Evolutionary conservation across 1,140 invertebrate genomes (phyloP).

Genomic region (Cryptotermes secundus): DNA sequence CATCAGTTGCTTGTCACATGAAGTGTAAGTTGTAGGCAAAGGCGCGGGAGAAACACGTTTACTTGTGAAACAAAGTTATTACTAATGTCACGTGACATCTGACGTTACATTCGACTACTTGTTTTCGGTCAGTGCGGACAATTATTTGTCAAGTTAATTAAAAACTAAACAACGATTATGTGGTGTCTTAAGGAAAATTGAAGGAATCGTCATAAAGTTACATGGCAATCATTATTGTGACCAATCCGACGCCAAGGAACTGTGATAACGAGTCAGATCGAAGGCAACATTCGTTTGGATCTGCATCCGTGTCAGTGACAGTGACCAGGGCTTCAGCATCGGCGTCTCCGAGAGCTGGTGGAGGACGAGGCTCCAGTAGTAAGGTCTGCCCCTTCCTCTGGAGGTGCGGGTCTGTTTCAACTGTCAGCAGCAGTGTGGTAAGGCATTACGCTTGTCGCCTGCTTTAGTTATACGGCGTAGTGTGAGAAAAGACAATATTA

Average conservation of each 20-base stretch:
- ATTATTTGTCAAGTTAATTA: not conserved
- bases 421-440: slow-evolving; percentile 1
- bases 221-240: slow-evolving; percentile 11
- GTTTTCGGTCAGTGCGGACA: not conserved
- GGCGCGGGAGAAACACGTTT: not conserved
- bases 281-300: not conserved
- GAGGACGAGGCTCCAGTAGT: not conserved
- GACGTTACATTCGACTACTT: not conserved
- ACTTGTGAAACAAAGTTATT: not conserved
- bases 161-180: not conserved
- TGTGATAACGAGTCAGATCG: not conserved
- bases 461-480: no score
- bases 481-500: no score
- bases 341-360: not conserved
- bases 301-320: not conserved
- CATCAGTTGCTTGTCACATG: not conserved
- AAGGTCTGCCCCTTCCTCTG: not conserved
- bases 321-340: not conserved
- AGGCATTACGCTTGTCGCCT: not conserved
- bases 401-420: not conserved
- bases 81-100: not conserved
- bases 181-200: not conserved
- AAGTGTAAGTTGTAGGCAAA: not conserved
- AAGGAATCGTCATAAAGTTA: not conserved
- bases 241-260: not conserved